Conservation (phyloP, 2,888 invertebrate species). For the Muschampia plurimacula region DNA sequence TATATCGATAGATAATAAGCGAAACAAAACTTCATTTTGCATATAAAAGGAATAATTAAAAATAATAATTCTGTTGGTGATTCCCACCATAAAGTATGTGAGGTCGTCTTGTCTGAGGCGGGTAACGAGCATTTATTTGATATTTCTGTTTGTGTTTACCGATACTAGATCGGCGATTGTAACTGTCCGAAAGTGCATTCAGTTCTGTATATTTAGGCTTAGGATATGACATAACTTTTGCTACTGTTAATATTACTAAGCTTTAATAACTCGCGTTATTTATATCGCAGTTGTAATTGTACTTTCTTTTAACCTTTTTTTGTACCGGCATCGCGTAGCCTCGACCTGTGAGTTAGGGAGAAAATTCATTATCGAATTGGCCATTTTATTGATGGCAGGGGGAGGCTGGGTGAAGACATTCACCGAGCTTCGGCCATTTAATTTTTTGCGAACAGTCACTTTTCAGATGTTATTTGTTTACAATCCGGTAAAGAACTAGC, state of each 20-base stretch:
- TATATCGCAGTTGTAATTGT: conserved; percentile 72
- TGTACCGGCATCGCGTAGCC: conserved; percentile 83
- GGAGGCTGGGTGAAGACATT: conserved; percentile 82
- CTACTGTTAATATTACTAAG: conserved; percentile 62
- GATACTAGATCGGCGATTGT: conserved; percentile 56
- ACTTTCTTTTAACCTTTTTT: conserved; percentile 73
- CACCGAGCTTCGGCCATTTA: conserved; percentile 78
- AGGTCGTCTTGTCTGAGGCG: conserved; percentile 65
- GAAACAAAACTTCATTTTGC: conserved; percentile 69
- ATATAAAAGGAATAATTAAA: conserved; percentile 51
- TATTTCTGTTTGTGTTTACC: conserved; percentile 65
- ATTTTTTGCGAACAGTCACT: conserved; percentile 60
- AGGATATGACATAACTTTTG: conserved; percentile 83
- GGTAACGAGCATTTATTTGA: conserved; percentile 57
- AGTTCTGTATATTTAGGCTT: conserved; percentile 67
- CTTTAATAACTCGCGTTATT: conserved; percentile 70
- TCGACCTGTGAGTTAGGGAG: conserved; percentile 75
- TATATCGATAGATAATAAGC: conserved; percentile 64
- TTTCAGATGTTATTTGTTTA: conserved; percentile 65
- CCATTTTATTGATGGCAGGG: conserved; percentile 86
- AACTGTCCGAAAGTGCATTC: conserved; percentile 63
- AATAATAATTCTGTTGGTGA: conserved; percentile 65
- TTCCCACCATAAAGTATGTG: conserved; percentile 64
- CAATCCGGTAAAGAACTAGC: conserved; percentile 52
- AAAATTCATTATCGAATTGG: conserved; percentile 86